Evolutionary conservation across 2,888 invertebrate species (phyloP).

Genomic region (Gastrophysa polygoni): DNA sequence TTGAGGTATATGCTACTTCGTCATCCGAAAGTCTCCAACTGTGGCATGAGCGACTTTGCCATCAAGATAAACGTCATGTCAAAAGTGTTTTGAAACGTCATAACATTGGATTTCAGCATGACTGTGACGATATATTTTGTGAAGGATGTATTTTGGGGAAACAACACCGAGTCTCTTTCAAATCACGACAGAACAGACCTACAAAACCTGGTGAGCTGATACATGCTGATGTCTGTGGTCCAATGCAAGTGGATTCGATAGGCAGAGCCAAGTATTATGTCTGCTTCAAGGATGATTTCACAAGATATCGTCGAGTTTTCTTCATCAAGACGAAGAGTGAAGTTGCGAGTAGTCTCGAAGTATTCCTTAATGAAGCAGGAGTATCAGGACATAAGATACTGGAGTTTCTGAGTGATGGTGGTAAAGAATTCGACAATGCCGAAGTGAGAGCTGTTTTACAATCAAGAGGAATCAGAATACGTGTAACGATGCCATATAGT

Average conservation of each 20-base stretch:
- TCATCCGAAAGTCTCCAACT: too few relatives aligned
- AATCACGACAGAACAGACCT: too few relatives aligned
- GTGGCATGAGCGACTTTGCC: slow-evolving; percentile 10
- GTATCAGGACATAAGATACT: background rate
- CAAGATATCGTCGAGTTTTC: too few relatives aligned
- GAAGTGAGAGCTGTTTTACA: background rate
- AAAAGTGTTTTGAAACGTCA: background rate
- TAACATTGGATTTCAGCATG: too few relatives aligned
- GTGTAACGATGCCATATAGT: background rate
- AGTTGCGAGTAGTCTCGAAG: too few relatives aligned
- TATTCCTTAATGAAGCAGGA: background rate
- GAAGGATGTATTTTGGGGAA: too few relatives aligned
- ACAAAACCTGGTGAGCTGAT: background rate
- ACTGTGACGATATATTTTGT: background rate
- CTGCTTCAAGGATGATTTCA: too few relatives aligned
- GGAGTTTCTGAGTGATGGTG: background rate
- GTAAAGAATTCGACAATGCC: background rate
- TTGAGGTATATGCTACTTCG: too few relatives aligned
- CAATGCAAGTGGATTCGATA: background rate
- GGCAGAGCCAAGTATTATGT: background rate
- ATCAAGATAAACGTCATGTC: slow-evolving; percentile 1
- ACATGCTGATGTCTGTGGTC: background rate
- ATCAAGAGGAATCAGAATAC: background rate
- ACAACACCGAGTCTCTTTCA: too few relatives aligned
- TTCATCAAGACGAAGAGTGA: too few relatives aligned